These are phyloP conservation scores for Pseudorectes ferrugineus DNA, from an alignment of 2,113 vertebrate genomes.

Conservation along the genomic window DNA sequence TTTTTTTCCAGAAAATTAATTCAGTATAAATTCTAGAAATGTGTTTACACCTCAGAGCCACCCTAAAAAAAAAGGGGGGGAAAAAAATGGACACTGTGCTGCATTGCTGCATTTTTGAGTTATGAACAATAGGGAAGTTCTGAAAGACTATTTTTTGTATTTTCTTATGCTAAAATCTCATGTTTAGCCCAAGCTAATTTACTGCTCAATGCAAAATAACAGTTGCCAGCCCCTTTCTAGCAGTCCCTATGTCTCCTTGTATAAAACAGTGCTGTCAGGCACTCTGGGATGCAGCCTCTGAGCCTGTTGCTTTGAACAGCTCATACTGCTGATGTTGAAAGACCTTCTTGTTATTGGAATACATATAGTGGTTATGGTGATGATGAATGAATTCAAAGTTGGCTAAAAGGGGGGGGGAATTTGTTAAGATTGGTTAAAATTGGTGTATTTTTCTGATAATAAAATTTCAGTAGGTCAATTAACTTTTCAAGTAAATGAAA, in stretches of 20 bases:
- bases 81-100: fast-evolving
- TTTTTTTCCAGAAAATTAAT: neutral
- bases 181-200: neutral
- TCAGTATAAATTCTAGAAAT: neutral
- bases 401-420: fast-evolving
- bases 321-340: neutral
- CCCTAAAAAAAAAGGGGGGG: fast-evolving
- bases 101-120: neutral
- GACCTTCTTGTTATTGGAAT: neutral
- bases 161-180: neutral
- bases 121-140: neutral
- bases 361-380: neutral
- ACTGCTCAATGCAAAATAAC: neutral
- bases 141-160: neutral
- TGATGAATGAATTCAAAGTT: neutral
- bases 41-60: neutral
- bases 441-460: neutral
- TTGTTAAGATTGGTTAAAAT: neutral
- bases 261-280: neutral
- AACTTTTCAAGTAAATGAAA: neutral
- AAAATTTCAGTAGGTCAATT: neutral
- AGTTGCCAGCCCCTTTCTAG: neutral
- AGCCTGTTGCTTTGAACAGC: neutral
- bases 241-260: neutral
- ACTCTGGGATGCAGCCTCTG: neutral